Percentiles rank a stretch among this genome's conserved stretches.
Conservation (phyloP, 2,113 vertebrate species). For the Python bivittatus region DNA sequence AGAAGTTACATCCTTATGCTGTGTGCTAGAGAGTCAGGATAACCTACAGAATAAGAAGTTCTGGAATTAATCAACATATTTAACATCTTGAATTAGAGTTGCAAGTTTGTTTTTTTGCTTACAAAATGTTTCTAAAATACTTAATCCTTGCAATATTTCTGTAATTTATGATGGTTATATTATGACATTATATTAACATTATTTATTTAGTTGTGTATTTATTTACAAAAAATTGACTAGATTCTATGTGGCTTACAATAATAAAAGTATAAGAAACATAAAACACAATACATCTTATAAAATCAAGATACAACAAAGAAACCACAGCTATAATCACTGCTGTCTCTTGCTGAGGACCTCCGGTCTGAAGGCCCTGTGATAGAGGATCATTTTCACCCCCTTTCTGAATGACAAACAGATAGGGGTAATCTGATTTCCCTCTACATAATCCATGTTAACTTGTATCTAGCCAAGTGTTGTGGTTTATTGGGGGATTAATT, state of each 20-base stretch:
- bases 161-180: background rate
- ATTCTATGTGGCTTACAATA: background rate
- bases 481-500: background rate
- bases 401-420: background rate
- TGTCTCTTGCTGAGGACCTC: background rate
- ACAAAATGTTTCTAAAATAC: background rate
- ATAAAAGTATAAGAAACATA: background rate
- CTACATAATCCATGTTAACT: background rate
- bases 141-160: background rate
- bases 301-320: background rate
- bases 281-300: background rate
- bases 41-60: background rate
- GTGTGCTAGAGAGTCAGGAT: background rate
- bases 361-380: background rate
- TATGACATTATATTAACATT: background rate
- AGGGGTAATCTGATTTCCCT: background rate
- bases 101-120: background rate
- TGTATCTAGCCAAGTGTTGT: background rate
- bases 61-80: background rate
- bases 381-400: background rate
- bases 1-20: background rate
- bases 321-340: background rate
- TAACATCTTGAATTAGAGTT: background rate
- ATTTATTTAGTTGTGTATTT: background rate
- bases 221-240: background rate